Evolutionary conservation across 2,888 invertebrate genomes (phyloP).

Genomic region (Diaphora mendica): DNA sequence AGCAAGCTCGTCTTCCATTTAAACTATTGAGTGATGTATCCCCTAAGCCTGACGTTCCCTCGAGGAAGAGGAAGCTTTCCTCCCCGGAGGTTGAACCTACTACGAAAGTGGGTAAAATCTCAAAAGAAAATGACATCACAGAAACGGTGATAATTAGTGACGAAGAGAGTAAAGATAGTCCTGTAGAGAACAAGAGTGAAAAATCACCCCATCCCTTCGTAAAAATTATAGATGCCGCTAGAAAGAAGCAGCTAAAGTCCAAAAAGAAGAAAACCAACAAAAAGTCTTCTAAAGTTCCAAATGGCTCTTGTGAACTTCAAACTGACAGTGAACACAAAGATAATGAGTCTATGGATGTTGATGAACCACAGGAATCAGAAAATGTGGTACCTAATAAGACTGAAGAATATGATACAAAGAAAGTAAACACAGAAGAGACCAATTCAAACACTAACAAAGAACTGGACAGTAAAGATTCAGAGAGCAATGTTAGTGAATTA

Average conservation of each 20-base stretch:
- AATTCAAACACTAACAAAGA: not conserved
- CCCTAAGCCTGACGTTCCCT: constrained; percentile 64
- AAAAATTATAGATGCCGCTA: constrained; percentile 75
- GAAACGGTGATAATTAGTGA: constrained; percentile 75
- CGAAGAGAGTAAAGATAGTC: constrained; percentile 68
- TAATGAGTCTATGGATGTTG: constrained; percentile 65
- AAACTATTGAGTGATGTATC: constrained; percentile 82
- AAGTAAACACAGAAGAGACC: not conserved
- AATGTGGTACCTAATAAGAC: constrained; percentile 35
- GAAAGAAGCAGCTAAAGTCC: constrained; percentile 77
- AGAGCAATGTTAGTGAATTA: constrained; percentile 33
- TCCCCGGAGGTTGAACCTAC: constrained; percentile 67
- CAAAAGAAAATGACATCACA: constrained; percentile 71
- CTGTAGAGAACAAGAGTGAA: constrained; percentile 47
- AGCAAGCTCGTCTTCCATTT: constrained; percentile 88
- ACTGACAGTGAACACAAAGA: constrained; percentile 44
- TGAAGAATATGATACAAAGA: constrained; percentile 23
- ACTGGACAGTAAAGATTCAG: constrained; percentile 16
- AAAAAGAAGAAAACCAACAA: constrained; percentile 64
- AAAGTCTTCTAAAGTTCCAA: constrained; percentile 37
- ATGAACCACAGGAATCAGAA: constrained; percentile 42
- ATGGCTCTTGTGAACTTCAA: constrained; percentile 41
- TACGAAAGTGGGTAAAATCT: constrained; percentile 75
- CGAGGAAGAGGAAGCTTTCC: constrained; percentile 80
- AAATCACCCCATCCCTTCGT: constrained; percentile 75